Conservation (phyloP, 2,888 invertebrate species). For the Melipona bicolor region DNA sequence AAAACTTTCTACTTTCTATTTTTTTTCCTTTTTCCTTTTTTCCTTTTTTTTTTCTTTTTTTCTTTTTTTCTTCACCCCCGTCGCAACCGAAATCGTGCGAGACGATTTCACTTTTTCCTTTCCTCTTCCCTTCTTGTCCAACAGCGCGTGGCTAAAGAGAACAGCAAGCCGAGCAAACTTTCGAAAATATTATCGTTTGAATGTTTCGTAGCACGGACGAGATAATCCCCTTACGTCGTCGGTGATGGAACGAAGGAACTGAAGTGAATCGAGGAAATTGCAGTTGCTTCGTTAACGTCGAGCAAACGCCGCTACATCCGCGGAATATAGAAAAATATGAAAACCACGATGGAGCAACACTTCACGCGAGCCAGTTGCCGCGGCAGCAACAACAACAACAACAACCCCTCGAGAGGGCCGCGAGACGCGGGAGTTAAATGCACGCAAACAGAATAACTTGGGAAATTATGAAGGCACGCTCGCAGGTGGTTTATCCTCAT, state of each 20-base stretch:
- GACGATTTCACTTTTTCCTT: slow-evolving; percentile 40
- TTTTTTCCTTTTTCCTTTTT: slow-evolving; percentile 31
- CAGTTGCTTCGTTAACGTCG: slow-evolving; percentile 34
- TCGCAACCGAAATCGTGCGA: neutral
- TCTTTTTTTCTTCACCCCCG: slow-evolving; percentile 7
- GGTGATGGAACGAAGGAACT: neutral
- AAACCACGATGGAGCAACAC: slow-evolving; percentile 57
- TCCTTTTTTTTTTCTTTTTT: slow-evolving; percentile 13
- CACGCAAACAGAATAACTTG: slow-evolving; percentile 83
- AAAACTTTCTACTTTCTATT: slow-evolving; percentile 73
- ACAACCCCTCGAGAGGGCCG: slow-evolving; percentile 31
- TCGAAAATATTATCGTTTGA: neutral
- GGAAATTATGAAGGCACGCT: slow-evolving; percentile 82
- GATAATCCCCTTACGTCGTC: neutral
- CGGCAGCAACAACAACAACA: slow-evolving; percentile 27
- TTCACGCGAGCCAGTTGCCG: slow-evolving; percentile 34
- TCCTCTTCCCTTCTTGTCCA: too few relatives aligned
- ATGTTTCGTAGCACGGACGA: neutral
- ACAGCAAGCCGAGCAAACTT: neutral
- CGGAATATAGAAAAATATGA: slow-evolving; percentile 22
- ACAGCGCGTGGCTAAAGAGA: neutral
- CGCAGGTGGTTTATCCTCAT: slow-evolving; percentile 83
- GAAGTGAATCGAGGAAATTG: slow-evolving; percentile 25
- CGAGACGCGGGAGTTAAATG: slow-evolving; percentile 58
- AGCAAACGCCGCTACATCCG: neutral